Percentiles rank a stretch among this genome's conserved stretches.
Evolutionary conservation across 35 echinoderm and acorn worm genomes (phyloP).

Genomic region (Holothuria glaberrima): DNA sequence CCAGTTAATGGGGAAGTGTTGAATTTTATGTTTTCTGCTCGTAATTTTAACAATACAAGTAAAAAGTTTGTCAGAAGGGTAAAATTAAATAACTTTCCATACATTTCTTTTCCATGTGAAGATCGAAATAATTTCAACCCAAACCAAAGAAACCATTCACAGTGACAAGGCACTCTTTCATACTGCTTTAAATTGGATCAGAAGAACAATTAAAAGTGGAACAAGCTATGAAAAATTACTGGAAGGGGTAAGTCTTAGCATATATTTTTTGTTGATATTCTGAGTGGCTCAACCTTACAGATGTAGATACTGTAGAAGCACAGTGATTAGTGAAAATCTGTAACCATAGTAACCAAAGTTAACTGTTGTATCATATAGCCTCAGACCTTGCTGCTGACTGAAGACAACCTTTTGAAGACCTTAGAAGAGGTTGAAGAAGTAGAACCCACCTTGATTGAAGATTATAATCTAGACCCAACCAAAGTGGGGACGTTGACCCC

Average conservation of each 20-base stretch:
- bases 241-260: conserved; percentile 52
- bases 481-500: conserved; percentile 64
- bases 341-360: not conserved
- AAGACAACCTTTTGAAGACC: conserved; percentile 81
- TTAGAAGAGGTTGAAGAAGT: conserved; percentile 80
- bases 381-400: conserved; percentile 85
- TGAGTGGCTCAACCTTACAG: too few relatives aligned
- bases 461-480: conserved; percentile 64
- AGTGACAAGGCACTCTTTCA: conserved; percentile 88
- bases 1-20: too few relatives aligned
- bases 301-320: too few relatives aligned
- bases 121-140: conserved; percentile 83
- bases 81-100: too few relatives aligned
- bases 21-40: too few relatives aligned
- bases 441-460: conserved; percentile 72
- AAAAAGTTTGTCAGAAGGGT: too few relatives aligned
- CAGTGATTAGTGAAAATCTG: not conserved
- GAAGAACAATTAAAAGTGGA: conserved; percentile 81
- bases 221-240: conserved; percentile 63
- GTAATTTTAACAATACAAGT: too few relatives aligned
- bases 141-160: conserved; percentile 43
- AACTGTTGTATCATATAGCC: conserved; percentile 49
- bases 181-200: conserved; percentile 83
- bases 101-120: not conserved
- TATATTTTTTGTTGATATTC: too few relatives aligned